Conservation (phyloP, 1,140 invertebrate species). For the Melitaea cinxia region DNA sequence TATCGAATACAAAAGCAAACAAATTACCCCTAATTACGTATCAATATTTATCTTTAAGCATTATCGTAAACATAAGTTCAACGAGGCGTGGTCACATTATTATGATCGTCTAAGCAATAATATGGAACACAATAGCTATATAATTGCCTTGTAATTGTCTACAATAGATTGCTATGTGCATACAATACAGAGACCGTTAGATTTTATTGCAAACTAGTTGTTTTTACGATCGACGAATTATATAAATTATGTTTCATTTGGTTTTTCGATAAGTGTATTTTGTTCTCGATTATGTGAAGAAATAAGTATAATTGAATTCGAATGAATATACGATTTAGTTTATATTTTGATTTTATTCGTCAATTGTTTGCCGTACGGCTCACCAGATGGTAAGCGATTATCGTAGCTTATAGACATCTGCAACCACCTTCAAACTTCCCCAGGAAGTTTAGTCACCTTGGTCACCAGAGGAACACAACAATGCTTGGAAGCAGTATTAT, state of each 20-base stretch:
- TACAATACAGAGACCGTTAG: slow-evolving; percentile 44
- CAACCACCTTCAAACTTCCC: too few relatives aligned
- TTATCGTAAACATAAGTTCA: slow-evolving; percentile 17
- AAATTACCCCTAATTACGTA: background rate
- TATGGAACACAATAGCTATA: slow-evolving; percentile 45
- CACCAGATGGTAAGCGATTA: too few relatives aligned
- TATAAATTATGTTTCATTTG: background rate
- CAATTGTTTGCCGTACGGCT: too few relatives aligned
- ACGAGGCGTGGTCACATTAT: slow-evolving; percentile 41
- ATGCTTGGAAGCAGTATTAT: too few relatives aligned
- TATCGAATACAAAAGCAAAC: background rate
- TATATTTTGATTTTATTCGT: too few relatives aligned
- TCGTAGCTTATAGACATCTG: too few relatives aligned
- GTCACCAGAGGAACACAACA: too few relatives aligned
- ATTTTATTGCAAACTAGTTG: slow-evolving; percentile 42
- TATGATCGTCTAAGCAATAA: slow-evolving; percentile 40
- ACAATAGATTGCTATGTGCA: slow-evolving; percentile 45
- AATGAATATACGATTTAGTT: too few relatives aligned
- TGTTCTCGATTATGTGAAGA: too few relatives aligned
- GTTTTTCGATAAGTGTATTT: background rate
- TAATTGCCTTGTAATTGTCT: slow-evolving; percentile 53
- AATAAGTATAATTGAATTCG: too few relatives aligned
- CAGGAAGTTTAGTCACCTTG: too few relatives aligned
- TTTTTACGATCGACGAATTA: slow-evolving; percentile 7
- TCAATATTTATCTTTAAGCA: slow-evolving; percentile 10